Evolutionary conservation across 2,888 invertebrate species (phyloP).

Genomic region (Meiosimyza platycephala): DNA sequence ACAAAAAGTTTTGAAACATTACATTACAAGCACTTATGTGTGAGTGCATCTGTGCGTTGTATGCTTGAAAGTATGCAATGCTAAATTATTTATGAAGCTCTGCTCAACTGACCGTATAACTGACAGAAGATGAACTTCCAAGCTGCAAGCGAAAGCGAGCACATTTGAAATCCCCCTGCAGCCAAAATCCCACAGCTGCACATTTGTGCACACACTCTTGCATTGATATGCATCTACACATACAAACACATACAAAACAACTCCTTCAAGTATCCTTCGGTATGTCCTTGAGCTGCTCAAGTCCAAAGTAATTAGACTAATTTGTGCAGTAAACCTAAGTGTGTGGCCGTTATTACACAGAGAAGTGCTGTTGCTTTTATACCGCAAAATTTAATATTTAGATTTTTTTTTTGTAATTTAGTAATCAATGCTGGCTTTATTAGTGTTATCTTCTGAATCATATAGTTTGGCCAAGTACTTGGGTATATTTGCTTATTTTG

Average conservation of each 20-base stretch:
- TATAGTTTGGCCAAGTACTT: too few species aligned
- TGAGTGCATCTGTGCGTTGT: too few species aligned
- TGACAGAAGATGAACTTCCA: not conserved
- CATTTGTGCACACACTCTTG: not conserved
- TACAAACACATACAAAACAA: constrained; percentile 14
- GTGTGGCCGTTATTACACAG: too few species aligned
- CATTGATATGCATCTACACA: not conserved
- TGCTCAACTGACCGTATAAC: not conserved
- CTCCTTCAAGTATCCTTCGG: constrained; percentile 18
- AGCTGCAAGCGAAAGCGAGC: not conserved
- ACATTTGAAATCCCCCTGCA: too few species aligned
- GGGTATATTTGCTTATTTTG: too few species aligned
- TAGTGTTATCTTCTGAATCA: too few species aligned
- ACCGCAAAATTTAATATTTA: too few species aligned
- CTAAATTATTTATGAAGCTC: constrained; percentile 16
- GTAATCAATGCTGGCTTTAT: too few species aligned
- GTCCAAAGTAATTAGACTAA: constrained; percentile 27
- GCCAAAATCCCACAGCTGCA: not conserved
- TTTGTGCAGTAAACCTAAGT: not conserved
- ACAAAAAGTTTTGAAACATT: too few species aligned
- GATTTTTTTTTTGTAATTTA: too few species aligned
- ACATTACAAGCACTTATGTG: too few species aligned
- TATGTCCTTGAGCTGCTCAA: constrained; percentile 35
- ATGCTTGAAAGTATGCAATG: constrained; percentile 16
- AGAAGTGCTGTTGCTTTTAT: too few species aligned